These are phyloP conservation scores for Napeogenes sylphis DNA, from an alignment of 2,888 invertebrate genomes.

Conservation along the genomic window DNA sequence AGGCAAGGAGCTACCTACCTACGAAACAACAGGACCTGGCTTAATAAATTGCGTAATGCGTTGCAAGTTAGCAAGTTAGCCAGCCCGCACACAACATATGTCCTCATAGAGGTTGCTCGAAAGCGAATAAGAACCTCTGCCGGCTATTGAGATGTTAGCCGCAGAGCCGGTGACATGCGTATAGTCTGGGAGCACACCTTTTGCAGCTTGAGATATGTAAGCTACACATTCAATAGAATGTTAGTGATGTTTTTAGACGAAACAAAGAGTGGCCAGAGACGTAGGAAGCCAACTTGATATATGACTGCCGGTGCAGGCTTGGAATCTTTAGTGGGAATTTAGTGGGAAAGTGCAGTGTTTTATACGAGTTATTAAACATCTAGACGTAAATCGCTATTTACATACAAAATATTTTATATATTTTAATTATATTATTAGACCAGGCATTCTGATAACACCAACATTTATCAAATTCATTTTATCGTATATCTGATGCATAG, in stretches of 20 bases:
- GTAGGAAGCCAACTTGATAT: conserved; percentile 37
- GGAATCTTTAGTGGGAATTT: conserved; percentile 36
- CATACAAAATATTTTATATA: neutral
- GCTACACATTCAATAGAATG: conserved; percentile 58
- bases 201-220: conserved; percentile 41
- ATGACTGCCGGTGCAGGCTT: conserved; percentile 35
- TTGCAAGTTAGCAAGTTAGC: conserved; percentile 29
- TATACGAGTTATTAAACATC: neutral
- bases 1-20: conserved; percentile 18
- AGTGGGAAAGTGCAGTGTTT: conserved; percentile 18
- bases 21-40: conserved; percentile 18
- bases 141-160: conserved; percentile 69
- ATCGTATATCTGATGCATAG: too few species aligned
- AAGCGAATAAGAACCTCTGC: conserved; percentile 51
- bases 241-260: conserved; percentile 48
- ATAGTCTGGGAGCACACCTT: conserved; percentile 48
- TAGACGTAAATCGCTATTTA: neutral
- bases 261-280: conserved; percentile 40
- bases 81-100: conserved; percentile 42
- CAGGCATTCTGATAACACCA: too few species aligned
- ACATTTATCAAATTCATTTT: too few species aligned
- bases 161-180: conserved; percentile 52
- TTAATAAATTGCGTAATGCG: conserved; percentile 29
- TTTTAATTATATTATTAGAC: too few species aligned
- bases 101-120: conserved; percentile 41